phyloP scores from a whole-genome alignment of 2,113 vertebrate genomes.

The Albula goreensis region DNA sequence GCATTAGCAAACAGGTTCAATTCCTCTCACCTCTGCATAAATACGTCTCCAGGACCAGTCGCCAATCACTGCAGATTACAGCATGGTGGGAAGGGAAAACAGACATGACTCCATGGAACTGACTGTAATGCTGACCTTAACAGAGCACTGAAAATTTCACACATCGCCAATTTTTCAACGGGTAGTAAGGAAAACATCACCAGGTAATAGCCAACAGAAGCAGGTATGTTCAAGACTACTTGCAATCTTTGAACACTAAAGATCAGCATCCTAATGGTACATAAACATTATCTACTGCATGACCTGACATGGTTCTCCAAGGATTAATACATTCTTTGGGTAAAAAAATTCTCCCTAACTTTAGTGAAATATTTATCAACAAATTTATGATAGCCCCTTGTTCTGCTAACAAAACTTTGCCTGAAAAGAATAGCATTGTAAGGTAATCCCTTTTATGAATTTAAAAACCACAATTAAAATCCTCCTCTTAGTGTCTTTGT shows the following conservation, averaged over 20 bases:
- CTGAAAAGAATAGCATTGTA: no score
- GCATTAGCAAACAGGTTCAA: neutral
- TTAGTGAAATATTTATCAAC: no score
- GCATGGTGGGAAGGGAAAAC: neutral
- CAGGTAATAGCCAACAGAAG: neutral
- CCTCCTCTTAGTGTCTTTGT: no score
- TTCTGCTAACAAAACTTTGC: no score
- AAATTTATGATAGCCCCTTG: no score
- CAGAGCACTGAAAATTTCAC: neutral
- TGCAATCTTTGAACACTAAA: neutral
- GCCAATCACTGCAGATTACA: neutral
- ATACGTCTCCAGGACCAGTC: neutral
- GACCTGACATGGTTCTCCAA: no score
- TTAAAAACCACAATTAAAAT: no score
- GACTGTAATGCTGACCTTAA: neutral
- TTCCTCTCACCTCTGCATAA: neutral
- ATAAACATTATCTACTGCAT: no score
- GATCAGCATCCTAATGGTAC: no score
- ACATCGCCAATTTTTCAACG: neutral
- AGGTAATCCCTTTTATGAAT: no score
- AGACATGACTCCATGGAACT: neutral
- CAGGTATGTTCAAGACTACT: neutral
- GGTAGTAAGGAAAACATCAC: neutral
- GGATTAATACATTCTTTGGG: no score
- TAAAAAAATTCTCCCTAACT: no score